phyloP scores from a whole-genome alignment of 2,797 vertebrate species.

The Poecile montanus region DNA sequence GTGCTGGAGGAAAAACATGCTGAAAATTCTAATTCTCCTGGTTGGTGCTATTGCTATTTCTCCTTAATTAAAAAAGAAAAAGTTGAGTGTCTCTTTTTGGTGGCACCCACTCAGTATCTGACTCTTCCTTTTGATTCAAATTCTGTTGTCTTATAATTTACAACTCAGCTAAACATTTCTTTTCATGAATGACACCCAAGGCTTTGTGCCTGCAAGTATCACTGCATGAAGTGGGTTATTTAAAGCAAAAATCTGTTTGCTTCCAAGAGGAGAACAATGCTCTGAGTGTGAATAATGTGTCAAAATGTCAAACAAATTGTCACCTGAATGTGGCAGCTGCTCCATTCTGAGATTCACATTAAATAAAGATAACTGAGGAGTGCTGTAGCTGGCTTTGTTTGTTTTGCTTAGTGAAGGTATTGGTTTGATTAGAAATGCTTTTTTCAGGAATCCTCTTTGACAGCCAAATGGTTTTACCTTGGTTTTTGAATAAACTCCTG shows the following conservation, averaged over 20 bases:
- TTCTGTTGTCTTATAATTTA: background rate
- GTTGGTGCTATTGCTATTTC: background rate
- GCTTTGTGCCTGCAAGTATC: background rate
- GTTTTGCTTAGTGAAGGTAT: background rate
- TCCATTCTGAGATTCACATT: background rate
- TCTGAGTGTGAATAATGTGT: constrained; percentile 20
- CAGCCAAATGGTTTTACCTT: background rate
- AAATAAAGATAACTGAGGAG: background rate
- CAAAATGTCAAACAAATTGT: constrained; percentile 17
- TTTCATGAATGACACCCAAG: constrained; percentile 4
- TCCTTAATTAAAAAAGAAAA: background rate
- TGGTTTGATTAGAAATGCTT: background rate
- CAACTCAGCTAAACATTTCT: background rate
- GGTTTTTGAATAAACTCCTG: background rate
- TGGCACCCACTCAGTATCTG: background rate
- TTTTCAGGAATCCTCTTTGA: background rate
- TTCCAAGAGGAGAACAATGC: constrained; percentile 19
- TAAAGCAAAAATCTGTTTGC: constrained; percentile 33
- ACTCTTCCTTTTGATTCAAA: background rate
- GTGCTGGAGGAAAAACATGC: background rate
- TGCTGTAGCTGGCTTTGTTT: background rate
- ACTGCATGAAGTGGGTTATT: constrained; percentile 1
- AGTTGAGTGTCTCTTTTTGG: background rate
- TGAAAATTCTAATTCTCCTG: background rate
- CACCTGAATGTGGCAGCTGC: constrained; percentile 3